phyloP scores from a whole-genome alignment of 2,113 vertebrate species.

The Dolichallabes microphthalmus region DNA sequence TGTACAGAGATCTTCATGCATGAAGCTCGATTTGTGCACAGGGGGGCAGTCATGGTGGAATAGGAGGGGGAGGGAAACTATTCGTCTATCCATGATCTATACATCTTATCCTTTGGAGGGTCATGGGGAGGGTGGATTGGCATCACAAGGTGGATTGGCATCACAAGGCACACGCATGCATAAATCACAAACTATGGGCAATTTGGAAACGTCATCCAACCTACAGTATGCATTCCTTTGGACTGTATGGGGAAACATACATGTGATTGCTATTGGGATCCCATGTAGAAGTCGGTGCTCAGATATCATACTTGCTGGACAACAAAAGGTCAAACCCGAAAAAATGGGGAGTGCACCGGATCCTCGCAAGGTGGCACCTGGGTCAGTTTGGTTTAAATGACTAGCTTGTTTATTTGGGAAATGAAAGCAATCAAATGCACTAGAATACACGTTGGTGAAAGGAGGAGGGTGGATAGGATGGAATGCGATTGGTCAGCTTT shows the following conservation, averaged over 20 bases:
- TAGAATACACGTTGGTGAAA: not conserved
- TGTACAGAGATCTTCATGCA: too few relatives aligned
- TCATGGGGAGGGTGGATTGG: too few relatives aligned
- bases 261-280: not conserved
- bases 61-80: not conserved
- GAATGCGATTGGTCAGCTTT: not conserved
- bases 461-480: not conserved
- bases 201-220: too few relatives aligned
- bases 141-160: too few relatives aligned
- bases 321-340: not conserved
- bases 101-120: too few relatives aligned
- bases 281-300: not conserved
- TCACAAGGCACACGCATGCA: too few relatives aligned
- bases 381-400: not conserved
- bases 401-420: not conserved
- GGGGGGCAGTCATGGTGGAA: not conserved
- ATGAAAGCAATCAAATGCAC: not conserved
- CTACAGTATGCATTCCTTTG: too few relatives aligned
- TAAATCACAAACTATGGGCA: too few relatives aligned
- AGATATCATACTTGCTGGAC: not conserved
- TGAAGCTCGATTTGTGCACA: not conserved
- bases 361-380: not conserved
- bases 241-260: too few relatives aligned
- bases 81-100: too few relatives aligned
- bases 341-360: not conserved